These are phyloP conservation scores for Sceliomorpha sp. DNA, from an alignment of 2,888 invertebrate species.

Conservation along the genomic window DNA sequence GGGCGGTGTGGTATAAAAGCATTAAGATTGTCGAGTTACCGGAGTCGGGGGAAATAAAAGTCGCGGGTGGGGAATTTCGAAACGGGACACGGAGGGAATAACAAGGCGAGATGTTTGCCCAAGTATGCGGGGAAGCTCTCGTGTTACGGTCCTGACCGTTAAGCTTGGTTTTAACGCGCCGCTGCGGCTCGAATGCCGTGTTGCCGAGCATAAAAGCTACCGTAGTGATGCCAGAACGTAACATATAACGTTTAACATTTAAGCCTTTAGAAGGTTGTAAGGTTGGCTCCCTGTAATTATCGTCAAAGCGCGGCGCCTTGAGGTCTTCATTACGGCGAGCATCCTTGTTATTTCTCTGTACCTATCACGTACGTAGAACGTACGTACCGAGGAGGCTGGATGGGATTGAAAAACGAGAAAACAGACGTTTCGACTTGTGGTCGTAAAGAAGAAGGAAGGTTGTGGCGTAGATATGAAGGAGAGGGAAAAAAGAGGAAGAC, in stretches of 20 bases:
- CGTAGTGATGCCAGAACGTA: slow-evolving; percentile 71
- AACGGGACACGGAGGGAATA: slow-evolving; percentile 22
- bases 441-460: slow-evolving; percentile 64
- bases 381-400: slow-evolving; percentile 49
- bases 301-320: slow-evolving; percentile 80
- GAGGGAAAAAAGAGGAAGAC: slow-evolving; percentile 18
- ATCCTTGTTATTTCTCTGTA: slow-evolving; percentile 79
- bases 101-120: slow-evolving; percentile 32
- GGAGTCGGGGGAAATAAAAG: slow-evolving; percentile 30
- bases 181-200: slow-evolving; percentile 56
- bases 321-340: slow-evolving; percentile 79
- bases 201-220: slow-evolving; percentile 76
- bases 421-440: slow-evolving; percentile 57
- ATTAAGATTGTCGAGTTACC: too few relatives aligned
- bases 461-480: slow-evolving; percentile 22
- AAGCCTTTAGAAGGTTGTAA: slow-evolving; percentile 80
- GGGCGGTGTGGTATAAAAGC: too few relatives aligned
- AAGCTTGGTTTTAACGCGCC: slow-evolving; percentile 54
- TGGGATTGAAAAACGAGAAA: slow-evolving; percentile 52
- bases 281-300: slow-evolving; percentile 80
- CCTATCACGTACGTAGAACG: slow-evolving; percentile 64
- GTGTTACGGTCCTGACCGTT: slow-evolving; percentile 50
- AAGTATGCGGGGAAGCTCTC: slow-evolving; percentile 39
- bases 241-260: slow-evolving; percentile 79
- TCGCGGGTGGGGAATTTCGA: slow-evolving; percentile 24